Percentiles rank a stretch among this genome's conserved stretches.
These are phyloP conservation scores for Matsumyia berberina DNA, from an alignment of 2,888 invertebrate species.

Conservation along the genomic window DNA sequence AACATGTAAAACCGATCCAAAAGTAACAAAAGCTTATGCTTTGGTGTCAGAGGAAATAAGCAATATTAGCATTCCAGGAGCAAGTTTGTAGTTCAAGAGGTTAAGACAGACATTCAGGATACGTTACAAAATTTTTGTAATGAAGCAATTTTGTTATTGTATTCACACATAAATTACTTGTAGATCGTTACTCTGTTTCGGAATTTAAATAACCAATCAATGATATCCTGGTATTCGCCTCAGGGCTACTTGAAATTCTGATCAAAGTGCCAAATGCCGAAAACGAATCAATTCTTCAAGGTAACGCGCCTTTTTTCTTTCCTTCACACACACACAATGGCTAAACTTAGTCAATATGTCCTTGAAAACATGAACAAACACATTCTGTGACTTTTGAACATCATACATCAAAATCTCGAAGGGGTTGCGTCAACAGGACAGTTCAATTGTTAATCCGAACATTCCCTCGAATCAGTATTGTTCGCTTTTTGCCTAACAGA, in stretches of 20 bases:
- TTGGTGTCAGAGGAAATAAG: too few species aligned
- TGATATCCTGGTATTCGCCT: constrained; percentile 67
- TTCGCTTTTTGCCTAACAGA: constrained; percentile 57
- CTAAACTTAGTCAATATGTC: constrained; percentile 62
- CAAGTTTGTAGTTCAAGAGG: too few species aligned
- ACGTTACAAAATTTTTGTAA: not conserved
- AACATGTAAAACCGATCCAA: too few species aligned
- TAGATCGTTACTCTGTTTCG: constrained; percentile 50
- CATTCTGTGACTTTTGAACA: constrained; percentile 40
- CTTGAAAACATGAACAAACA: constrained; percentile 61
- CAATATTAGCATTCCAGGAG: too few species aligned
- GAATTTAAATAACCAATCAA: constrained; percentile 42
- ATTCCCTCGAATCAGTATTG: constrained; percentile 51
- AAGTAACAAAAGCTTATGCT: too few species aligned
- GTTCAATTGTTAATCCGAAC: constrained; percentile 69
- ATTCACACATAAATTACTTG: not conserved
- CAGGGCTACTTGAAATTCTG: constrained; percentile 51
- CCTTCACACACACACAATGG: constrained; percentile 12
- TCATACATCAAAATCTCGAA: constrained; percentile 37
- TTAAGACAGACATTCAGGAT: too few species aligned
- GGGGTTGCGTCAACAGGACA: constrained; percentile 70
- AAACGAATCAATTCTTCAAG: constrained; percentile 18
- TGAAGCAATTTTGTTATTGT: not conserved
- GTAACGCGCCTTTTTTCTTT: constrained; percentile 43
- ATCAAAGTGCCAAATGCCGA: constrained; percentile 66